Evolutionary conservation across 2,797 vertebrate species (phyloP).

Genomic region (Poeciliopsis gracilis): DNA sequence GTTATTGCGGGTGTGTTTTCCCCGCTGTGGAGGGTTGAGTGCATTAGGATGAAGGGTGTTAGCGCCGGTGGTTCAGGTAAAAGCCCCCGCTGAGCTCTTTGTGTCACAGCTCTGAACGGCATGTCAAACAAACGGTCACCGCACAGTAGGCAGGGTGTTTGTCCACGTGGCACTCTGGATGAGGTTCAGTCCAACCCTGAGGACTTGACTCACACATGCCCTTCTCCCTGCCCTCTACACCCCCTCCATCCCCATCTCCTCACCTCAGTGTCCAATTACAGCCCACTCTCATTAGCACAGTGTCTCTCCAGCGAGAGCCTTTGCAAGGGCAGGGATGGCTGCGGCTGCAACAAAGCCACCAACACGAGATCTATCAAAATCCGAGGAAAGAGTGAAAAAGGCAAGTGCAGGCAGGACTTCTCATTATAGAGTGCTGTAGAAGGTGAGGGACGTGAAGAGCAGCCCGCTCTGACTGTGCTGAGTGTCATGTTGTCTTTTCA

Average conservation of each 20-base stretch:
- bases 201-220: conserved; percentile 75
- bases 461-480: conserved; percentile 62
- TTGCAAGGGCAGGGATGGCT: conserved; percentile 79
- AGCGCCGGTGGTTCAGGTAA: conserved; percentile 26
- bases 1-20: conserved; percentile 42
- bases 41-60: conserved; percentile 38
- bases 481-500: conserved; percentile 76
- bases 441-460: conserved; percentile 66
- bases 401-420: conserved; percentile 81
- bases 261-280: conserved; percentile 82
- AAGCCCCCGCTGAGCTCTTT: conserved; percentile 40
- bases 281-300: conserved; percentile 78
- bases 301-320: conserved; percentile 80
- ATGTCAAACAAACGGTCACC: conserved; percentile 51
- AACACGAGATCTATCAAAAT: conserved; percentile 79
- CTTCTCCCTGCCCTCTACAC: conserved; percentile 67
- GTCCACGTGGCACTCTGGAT: conserved; percentile 44
- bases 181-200: conserved; percentile 59
- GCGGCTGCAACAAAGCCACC: conserved; percentile 76
- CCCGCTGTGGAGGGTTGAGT: conserved; percentile 41
- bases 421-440: conserved; percentile 76
- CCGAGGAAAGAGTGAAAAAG: conserved; percentile 78
- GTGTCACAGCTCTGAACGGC: conserved; percentile 46
- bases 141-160: conserved; percentile 51
- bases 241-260: conserved; percentile 68